phyloP scores from a whole-genome alignment of 2,113 vertebrate genomes.

The Nibea coibor region DNA sequence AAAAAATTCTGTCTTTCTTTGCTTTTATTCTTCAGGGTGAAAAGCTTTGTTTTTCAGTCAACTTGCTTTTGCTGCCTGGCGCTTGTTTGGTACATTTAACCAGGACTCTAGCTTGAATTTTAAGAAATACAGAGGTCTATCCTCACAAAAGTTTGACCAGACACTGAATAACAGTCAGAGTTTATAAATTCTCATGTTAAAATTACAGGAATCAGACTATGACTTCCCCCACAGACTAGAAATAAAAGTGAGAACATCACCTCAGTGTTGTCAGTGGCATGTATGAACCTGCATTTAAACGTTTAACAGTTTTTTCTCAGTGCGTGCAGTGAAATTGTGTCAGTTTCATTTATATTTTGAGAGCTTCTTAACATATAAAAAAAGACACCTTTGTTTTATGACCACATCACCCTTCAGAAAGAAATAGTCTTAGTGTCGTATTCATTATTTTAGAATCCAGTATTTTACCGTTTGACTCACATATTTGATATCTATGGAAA shows the following conservation, averaged over 20 bases:
- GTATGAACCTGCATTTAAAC: neutral
- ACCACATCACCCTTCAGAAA: neutral
- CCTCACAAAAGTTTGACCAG: neutral
- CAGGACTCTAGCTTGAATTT: neutral
- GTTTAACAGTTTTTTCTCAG: neutral
- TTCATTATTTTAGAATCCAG: neutral
- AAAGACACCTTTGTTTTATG: neutral
- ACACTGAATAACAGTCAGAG: neutral
- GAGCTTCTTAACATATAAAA: neutral
- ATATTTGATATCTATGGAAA: neutral
- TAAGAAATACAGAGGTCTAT: neutral
- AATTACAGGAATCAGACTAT: neutral
- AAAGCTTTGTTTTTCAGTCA: conserved; percentile 36
- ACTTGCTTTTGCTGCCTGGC: conserved; percentile 16
- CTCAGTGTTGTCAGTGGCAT: neutral
- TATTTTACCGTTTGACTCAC: neutral
- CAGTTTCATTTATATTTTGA: neutral
- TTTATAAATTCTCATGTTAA: neutral
- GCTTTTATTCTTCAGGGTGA: conserved; percentile 46
- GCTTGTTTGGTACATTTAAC: conserved; percentile 25
- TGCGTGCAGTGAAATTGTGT: neutral
- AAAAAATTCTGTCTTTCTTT: conserved; percentile 37
- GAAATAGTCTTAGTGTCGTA: neutral
- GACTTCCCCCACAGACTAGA: neutral
- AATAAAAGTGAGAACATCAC: neutral